Base-by-base conservation (phyloP, 2,888 invertebrate species). In the Amiota communis region DNA sequence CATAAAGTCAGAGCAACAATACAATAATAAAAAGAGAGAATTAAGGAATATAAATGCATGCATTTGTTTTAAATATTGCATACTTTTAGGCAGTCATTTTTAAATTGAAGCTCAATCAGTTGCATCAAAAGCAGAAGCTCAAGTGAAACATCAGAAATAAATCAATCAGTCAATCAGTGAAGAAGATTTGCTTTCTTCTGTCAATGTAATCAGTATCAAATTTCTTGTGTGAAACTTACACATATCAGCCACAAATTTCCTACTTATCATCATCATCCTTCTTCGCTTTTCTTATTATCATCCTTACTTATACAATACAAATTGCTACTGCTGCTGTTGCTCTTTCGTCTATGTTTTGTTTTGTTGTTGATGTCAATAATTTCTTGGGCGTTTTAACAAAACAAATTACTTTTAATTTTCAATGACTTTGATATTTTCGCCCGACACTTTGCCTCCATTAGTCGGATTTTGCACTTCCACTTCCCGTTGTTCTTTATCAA, bases 331-430 rank as follows among this genome's bases (percentile, higher is more conserved):
- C 17, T 23, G 61, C 67, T 47, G 75, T 69, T 75, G 49, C 67
- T 67, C 3, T 12, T 48, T 47, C 6, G 36, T 36, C 36, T 36
- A 36, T 36, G 36, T 56, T 69, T 12, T 10, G n/a, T 69, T 46
- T 70, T 56, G 56, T 12, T 10, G n/a, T 69, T 46, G 59, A 57
- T 70, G 46, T 10, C 15, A 69, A 57, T 79, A 80, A 81, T 82
- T 78, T 81, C 79, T 81, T 80, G 78, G 79, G 86, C 76, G 84
- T 85, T 83, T 83, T 83, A 74, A 80, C 83, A 85, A 36, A 83
- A 86, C 86, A 86, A 86, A 84, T 83, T 86, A 86, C 85, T 85
- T 86, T 86, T 84, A 84, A 84, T 84, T 84, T 84, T 84, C 76
- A 78, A 80, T 83, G 86, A 84, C 86, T 84, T 84, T 86, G 83